phyloP scores from a whole-genome alignment of 1,140 invertebrate species.

The Aradophagus sp. region DNA sequence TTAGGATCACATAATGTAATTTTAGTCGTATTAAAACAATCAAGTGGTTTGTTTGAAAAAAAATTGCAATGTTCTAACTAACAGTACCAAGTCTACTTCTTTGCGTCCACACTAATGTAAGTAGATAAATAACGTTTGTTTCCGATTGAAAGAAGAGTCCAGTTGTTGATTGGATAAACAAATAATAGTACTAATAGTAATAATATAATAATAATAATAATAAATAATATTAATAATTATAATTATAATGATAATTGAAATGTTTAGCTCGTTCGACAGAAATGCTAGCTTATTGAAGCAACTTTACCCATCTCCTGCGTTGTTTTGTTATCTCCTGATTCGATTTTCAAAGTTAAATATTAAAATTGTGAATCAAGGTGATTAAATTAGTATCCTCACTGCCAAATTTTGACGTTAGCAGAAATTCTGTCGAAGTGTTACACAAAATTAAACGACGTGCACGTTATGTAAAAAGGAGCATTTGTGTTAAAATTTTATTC shows the following conservation, averaged over 20 bases:
- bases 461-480: not conserved
- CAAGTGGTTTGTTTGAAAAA: too few species aligned
- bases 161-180: slow-evolving; percentile 19
- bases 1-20: slow-evolving; percentile 4
- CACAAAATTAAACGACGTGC: slow-evolving; percentile 6
- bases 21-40: slow-evolving; percentile 7
- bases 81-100: slow-evolving; percentile 34
- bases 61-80: slow-evolving; percentile 37
- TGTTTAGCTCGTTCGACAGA: not conserved
- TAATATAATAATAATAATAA: too few species aligned
- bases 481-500: slow-evolving; percentile 38
- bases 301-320: slow-evolving; percentile 14
- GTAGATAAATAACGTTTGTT: slow-evolving; percentile 37
- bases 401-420: slow-evolving; percentile 50
- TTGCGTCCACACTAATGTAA: slow-evolving; percentile 47
- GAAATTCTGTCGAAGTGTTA: slow-evolving; percentile 13
- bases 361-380: slow-evolving; percentile 33
- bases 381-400: slow-evolving; percentile 55
- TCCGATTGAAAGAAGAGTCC: slow-evolving; percentile 11
- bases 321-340: slow-evolving; percentile 31
- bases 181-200: slow-evolving; percentile 1
- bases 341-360: slow-evolving; percentile 28
- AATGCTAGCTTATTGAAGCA: slow-evolving; percentile 5
- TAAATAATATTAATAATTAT: too few species aligned
- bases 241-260: slow-evolving; percentile 2